Evolutionary conservation across 1,140 invertebrate genomes (phyloP), one percentile per base, ranked within the genome.

Genomic region (Drosophila simulans): DNA sequence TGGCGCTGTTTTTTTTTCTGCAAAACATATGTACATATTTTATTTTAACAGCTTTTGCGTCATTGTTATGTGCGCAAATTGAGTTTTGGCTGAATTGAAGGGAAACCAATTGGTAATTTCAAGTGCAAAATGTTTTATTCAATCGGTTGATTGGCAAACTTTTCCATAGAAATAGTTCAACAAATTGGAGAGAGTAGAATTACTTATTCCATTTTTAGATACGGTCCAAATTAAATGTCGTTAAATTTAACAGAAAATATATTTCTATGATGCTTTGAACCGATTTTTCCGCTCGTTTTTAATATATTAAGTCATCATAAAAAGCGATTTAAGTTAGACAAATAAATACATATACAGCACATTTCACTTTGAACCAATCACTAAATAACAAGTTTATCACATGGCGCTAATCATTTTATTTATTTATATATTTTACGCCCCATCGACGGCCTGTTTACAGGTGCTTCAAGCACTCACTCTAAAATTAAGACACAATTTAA

Each of bases 381-480:
- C 52, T 31, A 15, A 31, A 42, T 34, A 57, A 11, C 17, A 22
- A 42, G 56, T 22, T 27, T 17, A 63, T 43, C 37, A 25, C n/a
- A 43, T 73, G 66, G 79, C 66, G 79, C 66, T 69, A 69, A 63
- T 65, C 59, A 45, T 37, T 43, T 27, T 68, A 52, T 68, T 52
- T 65, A 64, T 68, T 68, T 35, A 20, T 34, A 62, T 46, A 20
- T 25, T 66, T 35, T 62, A 42, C 35, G 27, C 37, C 22, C 48
- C 59, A 27, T 64, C 73, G 25, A 73, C 60, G 12, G 45, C 39
- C 59, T 79, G 75, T 62, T 79, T 82, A 82, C 68, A 45, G 56
- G 17, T 42, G 20, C 22, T 25, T 10, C 22, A 51, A 34, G 10
- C 43, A 57, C 15, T 53, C 34, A 17, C 42, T 37, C 42, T 39